Base-by-base conservation (phyloP, 2,888 invertebrate species). In the Acrocyrtus sp. region DNA sequence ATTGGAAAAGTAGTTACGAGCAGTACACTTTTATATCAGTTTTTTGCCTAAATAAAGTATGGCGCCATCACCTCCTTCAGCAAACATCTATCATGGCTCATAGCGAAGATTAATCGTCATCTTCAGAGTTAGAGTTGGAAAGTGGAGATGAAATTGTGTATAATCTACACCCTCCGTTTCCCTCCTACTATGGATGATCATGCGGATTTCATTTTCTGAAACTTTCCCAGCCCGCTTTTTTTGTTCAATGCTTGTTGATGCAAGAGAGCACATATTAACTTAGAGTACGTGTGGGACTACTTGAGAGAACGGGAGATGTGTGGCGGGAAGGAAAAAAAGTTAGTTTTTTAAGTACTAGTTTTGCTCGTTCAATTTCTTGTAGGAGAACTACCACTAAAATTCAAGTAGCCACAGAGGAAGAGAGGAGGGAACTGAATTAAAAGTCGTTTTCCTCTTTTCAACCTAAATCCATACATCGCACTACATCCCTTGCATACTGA, bases 181-280 rank as follows among this genome's bases (percentile, higher is more conserved):
- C 8, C 15, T 19, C 12, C 43, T 45, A 21, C 51, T 41, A 24
- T 21, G n/a, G 15, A 45, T 6, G 43, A 43, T 26, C 34, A 60
- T 58, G 50, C 48, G 45, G 41, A 60, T 45, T 51, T 45, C 19
- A 4, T n/a, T n/a, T 56, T 65, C 27, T 24, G 8, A 48, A 57
- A 57, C 66, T 57, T 57, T 60, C 15, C 45, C 21, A n/a, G n/a
- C n/a, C 15, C 39, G 3, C 26, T 19, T 12, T 43, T 54, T 60
- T 68, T 61, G 53, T 54, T 53, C 68, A 47, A 47, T 68, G 68
- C 68, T 68, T 68, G 68, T 68, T 68, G 68, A 68, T 68, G 68
- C 68, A 47, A 53, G 68, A 60, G 60, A 61, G 53, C 60, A 68
- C 68, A 68, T 68, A 61, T 60, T 53, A 68, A 60, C 58, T 67